These are phyloP conservation scores for Hippocampus guttulatus DNA, from an alignment of 2,113 vertebrate species.

Conservation along the genomic window DNA sequence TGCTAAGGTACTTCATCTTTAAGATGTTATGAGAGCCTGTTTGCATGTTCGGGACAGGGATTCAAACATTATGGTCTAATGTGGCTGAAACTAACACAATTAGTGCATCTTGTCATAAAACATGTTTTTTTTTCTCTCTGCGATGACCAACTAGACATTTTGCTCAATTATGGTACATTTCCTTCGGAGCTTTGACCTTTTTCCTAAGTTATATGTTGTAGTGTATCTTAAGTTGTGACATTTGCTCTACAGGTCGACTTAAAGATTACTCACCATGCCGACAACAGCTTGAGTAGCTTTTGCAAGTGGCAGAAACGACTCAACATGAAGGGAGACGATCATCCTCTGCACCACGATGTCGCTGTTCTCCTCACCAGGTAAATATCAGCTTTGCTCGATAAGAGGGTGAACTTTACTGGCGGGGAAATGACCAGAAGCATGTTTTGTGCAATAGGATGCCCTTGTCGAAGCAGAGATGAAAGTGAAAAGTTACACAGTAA, in stretches of 20 bases:
- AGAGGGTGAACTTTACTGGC: not conserved
- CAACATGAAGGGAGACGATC: conserved; percentile 85
- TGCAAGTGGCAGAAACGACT: conserved; percentile 96
- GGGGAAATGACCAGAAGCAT: not conserved
- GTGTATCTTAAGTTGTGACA: not conserved
- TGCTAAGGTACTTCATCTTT: not conserved
- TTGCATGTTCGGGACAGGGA: not conserved
- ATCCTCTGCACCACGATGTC: conserved; percentile 87
- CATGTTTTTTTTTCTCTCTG: not conserved
- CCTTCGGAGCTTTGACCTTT: not conserved
- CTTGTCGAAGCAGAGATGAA: not conserved
- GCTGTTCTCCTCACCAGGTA: conserved; percentile 95
- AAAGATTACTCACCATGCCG: conserved; percentile 91
- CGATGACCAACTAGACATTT: not conserved
- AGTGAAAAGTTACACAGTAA: not conserved
- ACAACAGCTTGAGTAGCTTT: conserved; percentile 90
- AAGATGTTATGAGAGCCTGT: not conserved
- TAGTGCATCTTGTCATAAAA: not conserved
- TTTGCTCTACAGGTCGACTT: conserved; percentile 79
- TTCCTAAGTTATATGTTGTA: not conserved
- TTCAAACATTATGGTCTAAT: not conserved
- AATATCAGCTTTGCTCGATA: not conserved
- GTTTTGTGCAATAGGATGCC: not conserved
- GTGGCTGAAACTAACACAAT: not conserved
- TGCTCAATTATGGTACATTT: not conserved